Conservation (phyloP, 2,113 vertebrate genomes). For the Tychaedon coryphoeus region DNA sequence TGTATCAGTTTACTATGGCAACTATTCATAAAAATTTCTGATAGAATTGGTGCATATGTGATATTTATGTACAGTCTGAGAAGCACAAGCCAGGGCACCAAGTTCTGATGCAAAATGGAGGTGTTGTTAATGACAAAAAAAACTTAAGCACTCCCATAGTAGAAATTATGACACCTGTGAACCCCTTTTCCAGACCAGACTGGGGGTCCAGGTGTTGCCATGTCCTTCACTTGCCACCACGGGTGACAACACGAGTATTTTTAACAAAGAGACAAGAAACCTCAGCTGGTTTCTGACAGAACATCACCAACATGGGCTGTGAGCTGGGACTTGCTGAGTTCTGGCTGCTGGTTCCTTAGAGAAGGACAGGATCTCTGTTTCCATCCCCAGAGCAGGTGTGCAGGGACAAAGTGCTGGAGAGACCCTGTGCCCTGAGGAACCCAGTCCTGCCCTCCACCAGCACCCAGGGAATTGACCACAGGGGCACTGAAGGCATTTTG, state of each 20-base stretch:
- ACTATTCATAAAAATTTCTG: not conserved
- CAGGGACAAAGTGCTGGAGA: not conserved
- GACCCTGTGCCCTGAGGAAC: not conserved
- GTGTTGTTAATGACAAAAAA: not conserved
- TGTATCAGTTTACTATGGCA: not conserved
- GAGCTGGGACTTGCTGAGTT: not conserved
- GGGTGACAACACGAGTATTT: not conserved
- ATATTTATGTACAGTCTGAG: not conserved
- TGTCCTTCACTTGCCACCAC: not conserved
- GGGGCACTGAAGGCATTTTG: not conserved
- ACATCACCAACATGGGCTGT: not conserved
- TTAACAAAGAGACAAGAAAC: not conserved
- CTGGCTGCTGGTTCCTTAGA: not conserved
- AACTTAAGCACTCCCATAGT: not conserved
- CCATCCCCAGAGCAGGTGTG: rapidly evolving
- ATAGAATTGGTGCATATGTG: not conserved
- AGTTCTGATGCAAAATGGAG: not conserved
- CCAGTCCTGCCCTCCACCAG: not conserved
- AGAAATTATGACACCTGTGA: not conserved
- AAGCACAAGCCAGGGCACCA: not conserved
- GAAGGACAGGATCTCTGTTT: not conserved
- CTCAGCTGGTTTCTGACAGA: not conserved
- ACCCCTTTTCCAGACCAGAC: not conserved
- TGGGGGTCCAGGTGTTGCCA: not conserved
- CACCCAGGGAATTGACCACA: rapidly evolving